Base-by-base conservation (phyloP, 2,797 vertebrate species). In the Artibeus lituratus region DNA sequence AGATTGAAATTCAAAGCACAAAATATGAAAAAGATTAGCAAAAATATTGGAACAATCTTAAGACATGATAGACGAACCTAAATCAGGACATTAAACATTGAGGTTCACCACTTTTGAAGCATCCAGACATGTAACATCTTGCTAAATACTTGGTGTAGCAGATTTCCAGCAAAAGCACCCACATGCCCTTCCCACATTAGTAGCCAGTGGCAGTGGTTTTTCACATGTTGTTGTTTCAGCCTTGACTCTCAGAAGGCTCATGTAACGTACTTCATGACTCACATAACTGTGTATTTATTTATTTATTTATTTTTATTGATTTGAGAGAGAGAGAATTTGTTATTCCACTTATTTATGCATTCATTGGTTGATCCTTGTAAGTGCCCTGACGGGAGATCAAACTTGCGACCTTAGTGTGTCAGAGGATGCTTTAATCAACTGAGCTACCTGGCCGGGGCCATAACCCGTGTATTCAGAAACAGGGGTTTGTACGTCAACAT, bases 11-110 rank as follows among this genome's bases (percentile, higher is more conserved):
- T 57, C 53, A 95, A 82, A 95, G 73, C n/a, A 83, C 42, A 92
- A 59, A 86, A 95, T 91, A 81, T 69, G 51, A 93, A 91, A 87
- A 81, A 32, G 53, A 89, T 89, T 86, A 83, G 65, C 65, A 89
- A 14, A 73, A 29, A 78, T 69, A 59, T 73, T 49, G 19, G 29
- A 85, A 44, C 5, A 87, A 53, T 74, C 55, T 47, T 53, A 87
- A 89, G n/a, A 49, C 47, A 55, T 21, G 37, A 37, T 37, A 87
- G 21, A 19, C 77, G 24, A 91, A 16, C 37, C 57, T 90, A 84
- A 86, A 67, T 22, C 37, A n/a, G 11, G 39, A 32, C 39, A 35
- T 49, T 85, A 57, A 72, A 26, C n/a, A 44, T 5, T 49, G 47
- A 59, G n/a, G 2, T 49, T 77, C 10, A 22, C 49, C 7, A 51